Evolutionary conservation across 2,113 vertebrate genomes (phyloP), one percentile per base, ranked within the genome.

Genomic region (Tamias sibiricus): DNA sequence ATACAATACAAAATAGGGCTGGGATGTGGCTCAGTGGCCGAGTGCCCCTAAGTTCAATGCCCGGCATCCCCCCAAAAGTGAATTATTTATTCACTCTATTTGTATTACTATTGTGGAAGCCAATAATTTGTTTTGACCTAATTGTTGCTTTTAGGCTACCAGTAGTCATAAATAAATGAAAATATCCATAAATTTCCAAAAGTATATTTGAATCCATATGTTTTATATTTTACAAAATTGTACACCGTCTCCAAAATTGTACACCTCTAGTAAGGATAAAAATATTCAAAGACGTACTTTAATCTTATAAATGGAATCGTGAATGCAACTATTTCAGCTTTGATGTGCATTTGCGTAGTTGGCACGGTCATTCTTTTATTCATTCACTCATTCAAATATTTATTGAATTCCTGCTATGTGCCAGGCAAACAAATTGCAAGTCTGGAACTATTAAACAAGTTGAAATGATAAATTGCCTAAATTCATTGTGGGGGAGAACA

Each of bases 321-420:
- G 6, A 59, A 37, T 76, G 69, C 4, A 64, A 44, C 10, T 11
- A 1, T 93, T 69, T 90, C 1, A 20, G n/a, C 89, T 95, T 80
- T 52, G 71, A 57, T 76, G 40, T 20, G 13, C 77, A 87, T 69
- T 71, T 92, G 47, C n/a, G 69, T 69, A 17, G 83, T 80, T 81
- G 37, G 22, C 40, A 42, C 16, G 69, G 66, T 76, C 32, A 71
- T 92, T 84, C n/a, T 57, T 75, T 90, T 52, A 94, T 87, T 75
- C 72, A 52, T 90, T 69, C 54, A 79, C 42, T 94, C 35, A 94
- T 84, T 94, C 40, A 95, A 49, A 76, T 90, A 90, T 93, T 80
- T 96, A 92, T 59, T 91, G 57, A 90, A 79, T 80, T 83, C 4
- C 17, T 91, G 40, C 35, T 76, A 6, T 75, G 30, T 87, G 69